A percentile compares a stretch with the other conserved stretches of the same genome.
phyloP scores from a whole-genome alignment of 2,113 vertebrate species.

The Mirza zaza region DNA sequence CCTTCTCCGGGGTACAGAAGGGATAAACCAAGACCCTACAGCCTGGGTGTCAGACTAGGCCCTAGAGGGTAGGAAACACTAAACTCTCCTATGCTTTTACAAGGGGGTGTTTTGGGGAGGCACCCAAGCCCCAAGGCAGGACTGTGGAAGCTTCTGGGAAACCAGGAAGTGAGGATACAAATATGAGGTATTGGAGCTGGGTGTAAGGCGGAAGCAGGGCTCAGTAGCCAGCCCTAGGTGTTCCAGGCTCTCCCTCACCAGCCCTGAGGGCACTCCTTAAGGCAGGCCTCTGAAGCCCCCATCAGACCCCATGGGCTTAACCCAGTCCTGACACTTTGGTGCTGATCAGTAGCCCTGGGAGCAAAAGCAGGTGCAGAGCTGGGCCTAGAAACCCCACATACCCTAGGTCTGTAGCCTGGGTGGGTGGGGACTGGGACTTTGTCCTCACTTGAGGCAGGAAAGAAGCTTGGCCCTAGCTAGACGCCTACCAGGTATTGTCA shows the following conservation, averaged over 20 bases:
- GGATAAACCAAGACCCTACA: background rate
- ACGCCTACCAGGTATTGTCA: slow-evolving; percentile 52
- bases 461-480: background rate
- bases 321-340: background rate
- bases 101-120: background rate
- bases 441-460: background rate
- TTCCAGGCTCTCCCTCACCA: background rate
- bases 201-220: background rate
- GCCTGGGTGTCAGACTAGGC: background rate
- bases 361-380: background rate
- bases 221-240: background rate
- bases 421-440: background rate
- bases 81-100: background rate
- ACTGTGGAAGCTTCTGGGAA: background rate
- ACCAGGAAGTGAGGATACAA: background rate
- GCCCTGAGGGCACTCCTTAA: background rate
- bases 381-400: background rate
- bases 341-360: background rate
- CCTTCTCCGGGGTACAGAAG: background rate
- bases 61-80: background rate
- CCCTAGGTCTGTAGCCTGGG: background rate
- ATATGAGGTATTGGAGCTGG: background rate
- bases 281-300: background rate
- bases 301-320: background rate
- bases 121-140: background rate